Evolutionary conservation across 2,113 vertebrate species (phyloP).

Genomic region (Cyanoderma ruficeps): DNA sequence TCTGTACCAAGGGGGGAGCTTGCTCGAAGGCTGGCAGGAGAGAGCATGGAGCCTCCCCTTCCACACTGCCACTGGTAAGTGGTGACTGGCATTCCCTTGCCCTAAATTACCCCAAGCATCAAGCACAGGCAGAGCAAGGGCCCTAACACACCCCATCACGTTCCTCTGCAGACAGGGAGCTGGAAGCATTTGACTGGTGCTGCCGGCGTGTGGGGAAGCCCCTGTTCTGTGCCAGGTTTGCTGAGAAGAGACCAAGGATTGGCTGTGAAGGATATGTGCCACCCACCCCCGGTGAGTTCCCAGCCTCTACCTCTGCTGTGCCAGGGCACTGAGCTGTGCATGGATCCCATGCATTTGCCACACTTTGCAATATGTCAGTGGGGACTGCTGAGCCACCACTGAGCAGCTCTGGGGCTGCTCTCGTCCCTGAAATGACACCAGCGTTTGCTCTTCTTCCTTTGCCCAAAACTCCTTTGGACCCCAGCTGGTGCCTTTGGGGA

Average conservation of each 20-base stretch:
- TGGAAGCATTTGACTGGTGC: constrained; percentile 33
- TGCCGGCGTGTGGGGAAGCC: neutral
- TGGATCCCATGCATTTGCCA: neutral
- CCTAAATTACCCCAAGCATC: neutral
- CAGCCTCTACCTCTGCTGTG: neutral
- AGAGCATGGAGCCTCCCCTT: neutral
- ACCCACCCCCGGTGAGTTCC: neutral
- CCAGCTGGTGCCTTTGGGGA: constrained; percentile 14
- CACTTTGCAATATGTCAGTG: neutral
- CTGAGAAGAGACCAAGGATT: constrained; percentile 16
- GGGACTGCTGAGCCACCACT: neutral
- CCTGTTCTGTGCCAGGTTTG: constrained; percentile 37
- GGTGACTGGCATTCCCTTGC: accelerated
- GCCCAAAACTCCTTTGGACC: neutral
- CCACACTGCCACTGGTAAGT: accelerated
- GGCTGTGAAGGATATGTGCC: constrained; percentile 7
- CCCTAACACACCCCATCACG: accelerated
- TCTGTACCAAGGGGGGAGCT: neutral
- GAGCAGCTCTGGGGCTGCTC: neutral
- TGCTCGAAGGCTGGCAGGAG: constrained; percentile 58
- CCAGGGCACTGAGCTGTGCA: accelerated
- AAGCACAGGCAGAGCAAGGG: accelerated
- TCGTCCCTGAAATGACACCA: neutral
- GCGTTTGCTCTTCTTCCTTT: neutral
- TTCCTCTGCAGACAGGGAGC: neutral